Conservation (phyloP, 2,113 vertebrate species). For the Lamprotornis superbus region DNA sequence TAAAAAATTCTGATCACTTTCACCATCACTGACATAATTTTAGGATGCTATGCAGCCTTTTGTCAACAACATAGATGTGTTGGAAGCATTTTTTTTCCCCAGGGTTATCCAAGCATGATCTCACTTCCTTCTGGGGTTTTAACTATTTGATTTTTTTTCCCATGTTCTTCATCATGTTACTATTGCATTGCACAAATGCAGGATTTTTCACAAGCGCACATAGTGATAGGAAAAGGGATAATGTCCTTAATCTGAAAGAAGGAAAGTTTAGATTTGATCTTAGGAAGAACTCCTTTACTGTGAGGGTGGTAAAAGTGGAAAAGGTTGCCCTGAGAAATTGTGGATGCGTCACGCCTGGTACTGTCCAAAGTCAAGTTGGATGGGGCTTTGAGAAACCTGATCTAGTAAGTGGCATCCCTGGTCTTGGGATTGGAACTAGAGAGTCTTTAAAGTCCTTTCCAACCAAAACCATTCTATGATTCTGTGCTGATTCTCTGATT, state of each 20-base stretch:
- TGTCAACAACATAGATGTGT: not conserved
- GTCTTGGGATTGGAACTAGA: not conserved
- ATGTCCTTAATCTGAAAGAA: not conserved
- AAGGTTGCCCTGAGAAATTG: not conserved
- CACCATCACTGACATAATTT: not conserved
- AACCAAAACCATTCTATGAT: not conserved
- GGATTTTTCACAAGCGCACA: not conserved
- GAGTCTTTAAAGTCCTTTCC: not conserved
- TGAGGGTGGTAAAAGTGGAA: not conserved
- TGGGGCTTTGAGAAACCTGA: not conserved
- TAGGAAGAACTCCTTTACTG: not conserved
- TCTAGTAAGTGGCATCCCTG: not conserved
- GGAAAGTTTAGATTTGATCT: not conserved
- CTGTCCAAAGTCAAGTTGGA: not conserved
- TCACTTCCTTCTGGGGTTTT: not conserved
- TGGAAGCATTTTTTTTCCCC: not conserved
- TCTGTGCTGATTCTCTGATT: not conserved
- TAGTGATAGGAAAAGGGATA: not conserved
- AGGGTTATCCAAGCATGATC: not conserved
- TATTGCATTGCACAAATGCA: not conserved
- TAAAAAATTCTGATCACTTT: not conserved
- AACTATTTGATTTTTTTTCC: no score
- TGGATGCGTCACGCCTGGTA: not conserved
- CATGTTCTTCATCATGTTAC: not conserved
- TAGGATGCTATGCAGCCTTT: not conserved